Evolutionary conservation across 2,797 vertebrate genomes (phyloP).

Genomic region (Cossypha dichroa): DNA sequence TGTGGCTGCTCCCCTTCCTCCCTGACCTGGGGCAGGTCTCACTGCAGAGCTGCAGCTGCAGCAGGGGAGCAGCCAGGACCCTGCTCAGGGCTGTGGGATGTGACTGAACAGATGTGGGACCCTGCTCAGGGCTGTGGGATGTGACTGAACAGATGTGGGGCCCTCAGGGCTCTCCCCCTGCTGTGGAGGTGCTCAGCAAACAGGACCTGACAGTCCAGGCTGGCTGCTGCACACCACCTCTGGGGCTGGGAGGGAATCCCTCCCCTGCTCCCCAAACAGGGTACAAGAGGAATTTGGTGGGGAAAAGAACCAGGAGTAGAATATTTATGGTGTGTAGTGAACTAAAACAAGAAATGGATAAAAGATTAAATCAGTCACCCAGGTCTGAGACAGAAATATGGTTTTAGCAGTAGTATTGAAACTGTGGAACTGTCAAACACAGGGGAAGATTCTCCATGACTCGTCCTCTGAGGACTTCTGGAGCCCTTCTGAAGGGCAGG

Average conservation of each 20-base stretch:
- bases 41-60: not conserved
- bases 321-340: not conserved
- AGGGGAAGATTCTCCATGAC: not conserved
- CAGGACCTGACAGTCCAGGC: not conserved
- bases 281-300: not conserved
- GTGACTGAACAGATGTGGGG: not conserved
- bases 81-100: not conserved
- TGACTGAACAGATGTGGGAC: no score
- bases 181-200: not conserved
- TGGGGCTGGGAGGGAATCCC: not conserved
- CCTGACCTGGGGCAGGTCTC: not conserved
- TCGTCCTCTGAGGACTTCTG: not conserved
- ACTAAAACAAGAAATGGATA: not conserved
- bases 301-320: not conserved
- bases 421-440: not conserved
- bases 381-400: not conserved
- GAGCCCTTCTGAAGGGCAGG: not conserved
- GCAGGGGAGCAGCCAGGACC: not conserved
- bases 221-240: not conserved
- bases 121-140: no score
- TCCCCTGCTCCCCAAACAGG: not conserved
- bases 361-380: not conserved
- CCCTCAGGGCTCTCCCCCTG: not conserved
- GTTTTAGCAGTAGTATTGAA: not conserved
- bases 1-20: not conserved